Percentiles rank a stretch among this genome's conserved stretches.
Conservation (phyloP, 1,140 invertebrate genomes). For the Mizuhopecten yessoensis region DNA sequence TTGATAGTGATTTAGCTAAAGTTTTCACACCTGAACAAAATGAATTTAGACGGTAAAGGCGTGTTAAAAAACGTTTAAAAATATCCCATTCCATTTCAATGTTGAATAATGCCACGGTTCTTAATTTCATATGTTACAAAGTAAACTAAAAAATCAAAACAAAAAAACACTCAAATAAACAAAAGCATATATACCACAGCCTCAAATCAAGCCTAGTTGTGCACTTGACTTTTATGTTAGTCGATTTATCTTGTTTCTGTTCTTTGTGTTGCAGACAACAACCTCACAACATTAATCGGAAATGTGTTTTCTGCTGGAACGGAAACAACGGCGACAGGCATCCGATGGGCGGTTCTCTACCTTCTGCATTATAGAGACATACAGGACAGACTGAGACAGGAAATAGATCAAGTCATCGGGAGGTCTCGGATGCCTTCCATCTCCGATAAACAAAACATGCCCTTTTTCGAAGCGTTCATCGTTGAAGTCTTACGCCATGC, state of each 20-base stretch:
- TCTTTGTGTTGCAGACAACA: slow-evolving; percentile 61
- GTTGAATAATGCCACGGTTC: too few species aligned
- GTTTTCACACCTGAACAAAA: too few species aligned
- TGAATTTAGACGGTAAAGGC: too few species aligned
- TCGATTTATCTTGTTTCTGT: not conserved
- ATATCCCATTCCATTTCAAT: too few species aligned
- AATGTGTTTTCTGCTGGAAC: slow-evolving; percentile 95
- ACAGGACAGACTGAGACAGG: slow-evolving; percentile 69
- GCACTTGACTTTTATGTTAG: too few species aligned
- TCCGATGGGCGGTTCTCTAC: slow-evolving; percentile 89
- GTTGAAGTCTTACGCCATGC: slow-evolving; percentile 60
- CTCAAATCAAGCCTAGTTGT: too few species aligned
- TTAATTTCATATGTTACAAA: too few species aligned
- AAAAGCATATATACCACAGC: too few species aligned
- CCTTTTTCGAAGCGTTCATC: slow-evolving; percentile 60
- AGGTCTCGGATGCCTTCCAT: slow-evolving; percentile 85
- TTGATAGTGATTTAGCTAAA: too few species aligned
- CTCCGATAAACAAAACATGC: slow-evolving; percentile 48
- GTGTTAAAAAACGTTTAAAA: too few species aligned
- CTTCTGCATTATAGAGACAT: slow-evolving; percentile 78
- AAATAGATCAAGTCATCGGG: slow-evolving; percentile 84
- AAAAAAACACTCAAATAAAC: too few species aligned
- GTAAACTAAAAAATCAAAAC: too few species aligned
- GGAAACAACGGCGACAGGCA: slow-evolving; percentile 92
- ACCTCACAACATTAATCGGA: slow-evolving; percentile 61